phyloP scores from a whole-genome alignment of 2,113 vertebrate genomes.

The Poecile atricapillus region DNA sequence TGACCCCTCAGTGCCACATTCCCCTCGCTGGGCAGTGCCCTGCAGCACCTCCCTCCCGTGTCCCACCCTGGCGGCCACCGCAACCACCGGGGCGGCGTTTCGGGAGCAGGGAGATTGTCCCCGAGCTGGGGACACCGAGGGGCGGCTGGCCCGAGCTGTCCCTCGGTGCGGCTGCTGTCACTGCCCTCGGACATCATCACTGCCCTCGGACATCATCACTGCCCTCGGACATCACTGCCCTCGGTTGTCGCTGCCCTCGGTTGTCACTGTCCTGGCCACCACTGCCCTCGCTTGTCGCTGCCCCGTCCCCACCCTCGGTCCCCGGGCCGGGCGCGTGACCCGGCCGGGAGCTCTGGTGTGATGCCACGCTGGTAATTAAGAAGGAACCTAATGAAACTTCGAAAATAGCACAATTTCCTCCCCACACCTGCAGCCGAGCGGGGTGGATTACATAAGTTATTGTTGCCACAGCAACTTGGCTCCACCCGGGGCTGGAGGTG shows the following conservation, averaged over 20 bases:
- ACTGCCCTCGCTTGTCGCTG: accelerated
- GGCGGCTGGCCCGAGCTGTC: accelerated
- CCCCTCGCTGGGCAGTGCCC: neutral
- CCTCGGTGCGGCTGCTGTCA: neutral
- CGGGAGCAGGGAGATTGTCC: accelerated
- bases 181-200: neutral
- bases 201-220: neutral
- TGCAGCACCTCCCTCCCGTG: neutral
- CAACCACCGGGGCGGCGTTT: accelerated
- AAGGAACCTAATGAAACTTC: constrained; percentile 15
- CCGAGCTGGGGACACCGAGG: accelerated
- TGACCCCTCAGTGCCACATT: accelerated
- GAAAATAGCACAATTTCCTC: constrained; percentile 35
- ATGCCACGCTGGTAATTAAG: neutral
- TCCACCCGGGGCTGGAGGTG: constrained; percentile 51
- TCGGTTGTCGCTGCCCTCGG: accelerated
- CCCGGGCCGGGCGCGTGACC: neutral
- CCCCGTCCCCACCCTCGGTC: accelerated
- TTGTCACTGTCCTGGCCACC: neutral
- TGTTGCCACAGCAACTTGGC: constrained; percentile 68
- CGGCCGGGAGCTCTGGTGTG: neutral
- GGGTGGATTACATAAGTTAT: constrained; percentile 64
- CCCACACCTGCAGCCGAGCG: constrained; percentile 67
- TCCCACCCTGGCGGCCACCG: neutral
- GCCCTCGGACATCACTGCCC: neutral